Conservation (phyloP, 1,140 invertebrate genomes). For the Cydia amplana region DNA sequence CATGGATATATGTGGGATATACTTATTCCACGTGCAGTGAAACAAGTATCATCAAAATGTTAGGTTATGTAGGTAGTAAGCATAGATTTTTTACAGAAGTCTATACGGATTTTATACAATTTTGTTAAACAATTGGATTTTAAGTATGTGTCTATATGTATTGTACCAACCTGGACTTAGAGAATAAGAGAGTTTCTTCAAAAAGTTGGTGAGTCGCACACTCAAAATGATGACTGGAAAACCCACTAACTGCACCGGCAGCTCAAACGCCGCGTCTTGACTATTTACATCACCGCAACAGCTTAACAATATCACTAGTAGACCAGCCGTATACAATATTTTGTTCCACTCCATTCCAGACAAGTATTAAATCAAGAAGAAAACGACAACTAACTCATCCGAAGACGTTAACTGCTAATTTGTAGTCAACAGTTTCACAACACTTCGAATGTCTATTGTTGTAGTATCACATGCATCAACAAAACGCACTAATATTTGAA, state of each 20-base stretch:
- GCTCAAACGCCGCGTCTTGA: constrained; percentile 80
- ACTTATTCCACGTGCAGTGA: too few relatives aligned
- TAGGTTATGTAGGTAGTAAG: too few relatives aligned
- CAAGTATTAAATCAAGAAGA: constrained; percentile 19
- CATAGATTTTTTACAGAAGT: too few relatives aligned
- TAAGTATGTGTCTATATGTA: neutral
- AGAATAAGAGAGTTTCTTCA: constrained; percentile 90
- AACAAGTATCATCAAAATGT: too few relatives aligned
- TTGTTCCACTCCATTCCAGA: constrained; percentile 33
- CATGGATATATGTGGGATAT: too few relatives aligned
- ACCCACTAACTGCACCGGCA: constrained; percentile 89
- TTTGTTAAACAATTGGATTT: too few relatives aligned
- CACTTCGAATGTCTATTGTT: neutral
- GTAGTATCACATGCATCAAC: constrained; percentile 12
- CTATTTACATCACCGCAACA: constrained; percentile 41
- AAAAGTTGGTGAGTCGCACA: constrained; percentile 88
- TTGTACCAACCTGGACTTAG: constrained; percentile 87
- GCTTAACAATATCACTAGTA: constrained; percentile 45
- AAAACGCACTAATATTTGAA: constrained; percentile 3
- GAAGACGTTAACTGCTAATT: constrained; percentile 6
- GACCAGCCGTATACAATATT: neutral
- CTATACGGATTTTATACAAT: too few relatives aligned
- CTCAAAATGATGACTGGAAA: constrained; percentile 90
- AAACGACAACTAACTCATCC: neutral
- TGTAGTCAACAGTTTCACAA: constrained; percentile 17